Percentiles rank a stretch among this genome's conserved stretches.
phyloP scores from a whole-genome alignment of 2,797 vertebrate genomes.

The Discoglossus pictus region DNA sequence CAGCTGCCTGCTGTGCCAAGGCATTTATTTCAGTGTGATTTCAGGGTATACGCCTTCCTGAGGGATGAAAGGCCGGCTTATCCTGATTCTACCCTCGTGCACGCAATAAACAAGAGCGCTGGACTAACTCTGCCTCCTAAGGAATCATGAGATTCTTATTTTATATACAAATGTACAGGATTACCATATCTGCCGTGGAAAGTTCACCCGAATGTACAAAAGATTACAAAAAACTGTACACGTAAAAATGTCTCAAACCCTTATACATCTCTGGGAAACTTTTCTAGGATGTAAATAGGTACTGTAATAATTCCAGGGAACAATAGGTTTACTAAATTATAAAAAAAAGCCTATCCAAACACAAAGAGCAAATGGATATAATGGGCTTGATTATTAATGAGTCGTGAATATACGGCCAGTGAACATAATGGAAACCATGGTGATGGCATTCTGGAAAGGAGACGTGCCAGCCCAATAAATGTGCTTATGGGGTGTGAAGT shows the following conservation, averaged over 20 bases:
- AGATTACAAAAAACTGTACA: constrained; percentile 36
- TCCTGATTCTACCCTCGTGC: constrained; percentile 35
- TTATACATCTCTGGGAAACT: constrained; percentile 6
- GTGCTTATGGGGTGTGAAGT: background rate
- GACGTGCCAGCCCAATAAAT: constrained; percentile 20
- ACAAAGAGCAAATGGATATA: constrained; percentile 2
- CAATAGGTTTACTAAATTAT: background rate
- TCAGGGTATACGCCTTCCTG: background rate
- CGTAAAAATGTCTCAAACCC: background rate
- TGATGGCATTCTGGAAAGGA: constrained; percentile 8
- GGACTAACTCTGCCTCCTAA: background rate
- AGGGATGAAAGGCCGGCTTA: constrained; percentile 29
- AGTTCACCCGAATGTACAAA: constrained; percentile 3
- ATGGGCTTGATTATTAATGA: constrained; percentile 34
- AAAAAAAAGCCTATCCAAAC: background rate
- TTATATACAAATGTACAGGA: constrained; percentile 3
- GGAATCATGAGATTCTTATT: constrained; percentile 23
- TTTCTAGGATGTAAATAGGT: constrained; percentile 9
- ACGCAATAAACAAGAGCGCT: constrained; percentile 30
- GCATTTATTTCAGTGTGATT: constrained; percentile 25
- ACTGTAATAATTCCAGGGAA: constrained; percentile 13
- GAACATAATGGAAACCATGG: constrained; percentile 34
- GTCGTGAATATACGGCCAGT: constrained; percentile 1
- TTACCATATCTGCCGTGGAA: constrained; percentile 19
- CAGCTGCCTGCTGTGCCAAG: constrained; percentile 17